These are phyloP conservation scores for Natrix natrix DNA, from an alignment of 2,797 vertebrate species.

Conservation along the genomic window DNA sequence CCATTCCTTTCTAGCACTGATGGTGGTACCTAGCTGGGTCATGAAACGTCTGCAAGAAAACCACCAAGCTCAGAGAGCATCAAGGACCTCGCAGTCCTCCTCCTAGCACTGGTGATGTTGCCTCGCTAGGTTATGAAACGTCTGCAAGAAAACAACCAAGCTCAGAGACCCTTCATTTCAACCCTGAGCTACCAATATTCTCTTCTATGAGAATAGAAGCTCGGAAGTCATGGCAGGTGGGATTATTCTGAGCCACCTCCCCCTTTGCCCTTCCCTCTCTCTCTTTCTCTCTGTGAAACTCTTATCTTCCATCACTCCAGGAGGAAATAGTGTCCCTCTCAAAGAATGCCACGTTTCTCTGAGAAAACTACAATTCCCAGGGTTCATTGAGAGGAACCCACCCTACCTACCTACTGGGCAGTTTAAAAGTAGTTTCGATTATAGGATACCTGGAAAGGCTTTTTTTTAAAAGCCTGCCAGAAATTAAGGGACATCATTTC, in stretches of 20 bases:
- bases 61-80: too few species aligned
- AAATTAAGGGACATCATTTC: background rate
- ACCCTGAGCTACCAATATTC: background rate
- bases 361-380: background rate
- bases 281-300: background rate
- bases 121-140: too few species aligned
- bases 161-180: too few species aligned
- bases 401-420: background rate
- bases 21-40: too few species aligned
- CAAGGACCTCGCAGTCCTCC: too few species aligned
- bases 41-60: too few species aligned
- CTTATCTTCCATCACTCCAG: slow-evolving; percentile 5
- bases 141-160: too few species aligned
- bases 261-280: background rate
- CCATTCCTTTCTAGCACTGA: background rate
- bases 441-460: background rate
- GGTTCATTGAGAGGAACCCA: background rate
- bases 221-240: slow-evolving; percentile 26
- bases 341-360: background rate
- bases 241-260: background rate
- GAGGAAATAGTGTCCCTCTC: background rate
- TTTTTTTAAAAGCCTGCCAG: background rate
- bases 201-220: slow-evolving; percentile 47
- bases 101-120: too few species aligned
- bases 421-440: background rate